Percentiles rank a stretch among this genome's conserved stretches.
Conservation (phyloP, 2,797 vertebrate genomes). For the Odontamblyopus rebecca region DNA sequence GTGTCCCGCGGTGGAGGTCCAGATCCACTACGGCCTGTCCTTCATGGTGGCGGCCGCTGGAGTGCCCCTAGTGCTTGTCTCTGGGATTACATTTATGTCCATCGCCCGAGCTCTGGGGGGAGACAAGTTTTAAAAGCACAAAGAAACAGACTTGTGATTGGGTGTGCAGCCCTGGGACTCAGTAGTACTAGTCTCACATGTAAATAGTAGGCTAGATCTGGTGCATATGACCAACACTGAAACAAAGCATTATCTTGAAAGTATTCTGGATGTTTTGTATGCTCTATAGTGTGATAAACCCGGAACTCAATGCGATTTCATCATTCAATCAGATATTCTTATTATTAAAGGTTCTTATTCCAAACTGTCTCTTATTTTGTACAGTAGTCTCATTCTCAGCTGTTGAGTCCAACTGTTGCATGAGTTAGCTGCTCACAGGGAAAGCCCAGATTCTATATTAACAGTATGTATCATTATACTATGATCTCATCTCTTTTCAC, state of each 20-base stretch:
- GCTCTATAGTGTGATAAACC: neutral
- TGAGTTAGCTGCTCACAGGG: neutral
- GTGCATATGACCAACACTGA: constrained; percentile 17
- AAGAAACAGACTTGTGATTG: constrained; percentile 28
- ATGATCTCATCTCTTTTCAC: constrained; percentile 2
- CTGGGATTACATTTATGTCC: constrained; percentile 84
- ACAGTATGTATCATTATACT: neutral
- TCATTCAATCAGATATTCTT: neutral
- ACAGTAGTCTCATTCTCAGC: neutral
- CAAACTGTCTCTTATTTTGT: neutral
- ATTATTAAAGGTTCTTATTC: neutral
- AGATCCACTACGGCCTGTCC: constrained; percentile 82
- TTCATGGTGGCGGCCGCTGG: constrained; percentile 83
- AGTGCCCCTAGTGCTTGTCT: constrained; percentile 79
- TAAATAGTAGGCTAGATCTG: constrained; percentile 22
- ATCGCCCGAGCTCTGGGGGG: constrained; percentile 71
- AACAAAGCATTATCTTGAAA: constrained; percentile 5
- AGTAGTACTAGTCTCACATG: constrained; percentile 22
- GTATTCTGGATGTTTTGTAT: neutral
- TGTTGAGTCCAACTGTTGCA: neutral
- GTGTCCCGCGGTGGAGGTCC: constrained; percentile 64
- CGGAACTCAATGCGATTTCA: neutral
- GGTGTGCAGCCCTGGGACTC: constrained; percentile 25
- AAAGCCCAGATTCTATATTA: neutral
- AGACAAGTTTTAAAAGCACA: constrained; percentile 55